Evolutionary conservation across 2,797 vertebrate species (phyloP).

Genomic region (Rhabdomys pumilio): DNA sequence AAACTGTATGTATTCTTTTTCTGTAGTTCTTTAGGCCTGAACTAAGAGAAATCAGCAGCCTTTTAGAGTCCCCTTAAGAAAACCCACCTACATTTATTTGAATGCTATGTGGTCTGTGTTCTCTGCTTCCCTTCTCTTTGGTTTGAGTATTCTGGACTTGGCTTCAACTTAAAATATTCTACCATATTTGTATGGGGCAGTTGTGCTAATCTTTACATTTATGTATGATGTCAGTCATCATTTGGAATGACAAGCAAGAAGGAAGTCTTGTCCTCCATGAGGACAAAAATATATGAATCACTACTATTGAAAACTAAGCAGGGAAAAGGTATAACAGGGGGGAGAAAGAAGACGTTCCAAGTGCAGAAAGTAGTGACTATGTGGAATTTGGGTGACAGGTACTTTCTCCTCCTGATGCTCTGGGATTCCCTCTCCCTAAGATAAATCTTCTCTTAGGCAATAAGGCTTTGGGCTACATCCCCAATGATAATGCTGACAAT

Average conservation of each 20-base stretch:
- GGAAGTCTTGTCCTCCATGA: not conserved
- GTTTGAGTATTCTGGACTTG: not conserved
- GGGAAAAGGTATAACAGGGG: not conserved
- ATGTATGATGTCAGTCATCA: not conserved
- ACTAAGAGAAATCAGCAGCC: not conserved
- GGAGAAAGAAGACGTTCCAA: not conserved
- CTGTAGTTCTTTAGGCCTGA: not conserved
- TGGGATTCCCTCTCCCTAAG: not conserved
- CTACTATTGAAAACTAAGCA: not conserved
- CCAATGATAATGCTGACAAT: not conserved
- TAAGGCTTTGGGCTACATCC: too few relatives aligned
- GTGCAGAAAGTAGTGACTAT: not conserved
- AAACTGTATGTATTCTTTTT: not conserved
- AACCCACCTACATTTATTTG: not conserved
- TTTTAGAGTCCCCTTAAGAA: constrained; percentile 10
- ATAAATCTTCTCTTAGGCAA: not conserved
- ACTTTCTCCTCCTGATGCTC: not conserved
- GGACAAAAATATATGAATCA: not conserved
- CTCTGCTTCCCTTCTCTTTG: not conserved
- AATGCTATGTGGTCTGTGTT: not conserved
- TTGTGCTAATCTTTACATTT: constrained; percentile 18
- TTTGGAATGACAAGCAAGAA: not conserved
- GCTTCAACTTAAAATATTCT: not conserved
- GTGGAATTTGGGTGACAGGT: not conserved
- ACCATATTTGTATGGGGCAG: not conserved